A percentile compares a stretch with the other conserved stretches of the same genome.
These are phyloP conservation scores for Catocala sponsa DNA, from an alignment of 2,888 invertebrate genomes.

Conservation along the genomic window DNA sequence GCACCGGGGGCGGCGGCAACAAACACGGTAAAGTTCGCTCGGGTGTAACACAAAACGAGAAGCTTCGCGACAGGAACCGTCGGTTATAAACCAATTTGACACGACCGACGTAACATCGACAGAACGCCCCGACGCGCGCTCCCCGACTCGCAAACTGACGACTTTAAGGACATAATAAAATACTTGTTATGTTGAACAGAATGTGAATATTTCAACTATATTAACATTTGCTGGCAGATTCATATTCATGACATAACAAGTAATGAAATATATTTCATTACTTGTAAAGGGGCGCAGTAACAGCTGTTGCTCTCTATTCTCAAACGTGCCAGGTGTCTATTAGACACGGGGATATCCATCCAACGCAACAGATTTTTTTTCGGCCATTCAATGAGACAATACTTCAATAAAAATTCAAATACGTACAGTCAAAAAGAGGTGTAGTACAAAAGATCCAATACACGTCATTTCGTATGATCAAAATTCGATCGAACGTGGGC, in stretches of 20 bases:
- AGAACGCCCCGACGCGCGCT: conserved; percentile 20
- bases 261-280: too few species aligned
- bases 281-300: conserved; percentile 48
- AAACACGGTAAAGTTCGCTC: conserved; percentile 46
- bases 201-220: neutral
- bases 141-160: conserved; percentile 27
- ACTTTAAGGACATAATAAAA: conserved; percentile 18
- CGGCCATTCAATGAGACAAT: neutral
- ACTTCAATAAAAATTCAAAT: neutral
- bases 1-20: conserved; percentile 35
- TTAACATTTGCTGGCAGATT: conserved; percentile 1
- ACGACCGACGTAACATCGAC: conserved; percentile 57
- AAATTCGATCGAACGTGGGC: conserved; percentile 54
- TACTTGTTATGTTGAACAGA: conserved; percentile 35
- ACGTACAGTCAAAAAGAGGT: neutral
- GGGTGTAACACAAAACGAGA: conserved; percentile 54
- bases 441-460: conserved; percentile 6
- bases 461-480: conserved; percentile 32
- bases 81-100: conserved; percentile 62
- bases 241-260: conserved; percentile 5
- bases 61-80: conserved; percentile 45
- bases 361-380: conserved; percentile 7
- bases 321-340: conserved; percentile 62
- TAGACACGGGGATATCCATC: conserved; percentile 26
- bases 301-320: conserved; percentile 66